Evolutionary conservation across 2,888 invertebrate species (phyloP).

Genomic region (Lepas anatifera): DNA sequence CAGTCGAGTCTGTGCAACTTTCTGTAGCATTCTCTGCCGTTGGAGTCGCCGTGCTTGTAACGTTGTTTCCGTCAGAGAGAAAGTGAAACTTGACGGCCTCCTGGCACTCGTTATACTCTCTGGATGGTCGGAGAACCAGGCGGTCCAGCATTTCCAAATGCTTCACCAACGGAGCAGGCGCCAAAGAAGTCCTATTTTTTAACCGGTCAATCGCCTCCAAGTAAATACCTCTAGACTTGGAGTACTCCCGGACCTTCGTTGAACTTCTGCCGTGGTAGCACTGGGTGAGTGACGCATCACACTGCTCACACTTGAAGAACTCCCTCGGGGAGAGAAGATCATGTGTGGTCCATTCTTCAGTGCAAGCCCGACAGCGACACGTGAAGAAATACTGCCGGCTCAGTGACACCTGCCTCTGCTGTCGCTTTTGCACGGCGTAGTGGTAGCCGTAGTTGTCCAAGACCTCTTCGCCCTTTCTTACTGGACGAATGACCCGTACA

Average conservation of each 20-base stretch:
- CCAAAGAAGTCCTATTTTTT: background rate
- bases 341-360: constrained; percentile 32
- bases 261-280: background rate
- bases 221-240: background rate
- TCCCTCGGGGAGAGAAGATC: constrained; percentile 12
- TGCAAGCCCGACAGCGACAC: constrained; percentile 36
- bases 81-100: background rate
- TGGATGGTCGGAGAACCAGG: background rate
- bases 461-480: constrained; percentile 33
- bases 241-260: background rate
- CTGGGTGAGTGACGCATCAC: background rate
- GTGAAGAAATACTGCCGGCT: constrained; percentile 36
- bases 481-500: constrained; percentile 26
- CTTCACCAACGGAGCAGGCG: background rate
- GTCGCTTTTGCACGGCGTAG: constrained; percentile 31
- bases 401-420: constrained; percentile 32
- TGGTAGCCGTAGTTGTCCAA: constrained; percentile 40
- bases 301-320: background rate
- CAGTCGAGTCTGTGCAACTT: no score
- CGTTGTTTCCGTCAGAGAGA: no score
- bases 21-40: no score
- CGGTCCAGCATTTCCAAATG: background rate
- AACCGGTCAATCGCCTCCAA: background rate
- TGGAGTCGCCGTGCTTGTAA: no score
- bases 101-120: background rate